Base-by-base conservation (phyloP, 2,888 invertebrate species). In the Sipha maydis region DNA sequence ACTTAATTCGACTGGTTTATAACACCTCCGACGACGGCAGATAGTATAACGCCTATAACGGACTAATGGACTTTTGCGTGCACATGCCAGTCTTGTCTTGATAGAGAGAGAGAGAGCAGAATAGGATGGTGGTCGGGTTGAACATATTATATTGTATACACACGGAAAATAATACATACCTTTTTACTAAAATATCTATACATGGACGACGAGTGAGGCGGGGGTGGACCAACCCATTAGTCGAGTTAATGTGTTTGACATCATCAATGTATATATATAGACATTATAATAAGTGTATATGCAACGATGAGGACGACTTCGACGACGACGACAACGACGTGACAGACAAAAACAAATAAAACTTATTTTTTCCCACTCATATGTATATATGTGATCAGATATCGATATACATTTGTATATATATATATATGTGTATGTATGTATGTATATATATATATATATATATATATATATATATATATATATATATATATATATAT, bases 1-100 rank as follows among this genome's bases (percentile, higher is more conserved):
- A 76, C 83, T 83, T 83, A 56, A 67, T 76, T 76, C 76, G 84
- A 85, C 67, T 48, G 85, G 85, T 85, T 76, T 61, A 76, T 73
- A 75, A 83, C 83, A 56, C 73, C 56, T 75, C 84, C 61, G 73
- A 11, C 56, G 28, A 48, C n/a, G 73, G 21, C 38, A 75, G 8
- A n/a, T 34, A 34, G 19, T 54, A 69, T 28, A 69, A 3, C 28
- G 31, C 73, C 83, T 31, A 48, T 25, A 25, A 34, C 67, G 67
- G 48, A 77, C 85, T 85, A 85, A 85, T 85, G 84, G 84, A 77
- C 77, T 77, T 41, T 75, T n/a, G 75, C 28, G 71, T 7, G 34
- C 28, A 48, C 25, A 21, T 69, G 28, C 71, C 80, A 67, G 38
- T n/a, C 69, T n/a, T 11, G 48, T 48, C 8, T 48, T 11, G 41